Evolutionary conservation across 1,140 invertebrate genomes (phyloP), one percentile per base, ranked within the genome.

Genomic region (Psilanteris sp.): DNA sequence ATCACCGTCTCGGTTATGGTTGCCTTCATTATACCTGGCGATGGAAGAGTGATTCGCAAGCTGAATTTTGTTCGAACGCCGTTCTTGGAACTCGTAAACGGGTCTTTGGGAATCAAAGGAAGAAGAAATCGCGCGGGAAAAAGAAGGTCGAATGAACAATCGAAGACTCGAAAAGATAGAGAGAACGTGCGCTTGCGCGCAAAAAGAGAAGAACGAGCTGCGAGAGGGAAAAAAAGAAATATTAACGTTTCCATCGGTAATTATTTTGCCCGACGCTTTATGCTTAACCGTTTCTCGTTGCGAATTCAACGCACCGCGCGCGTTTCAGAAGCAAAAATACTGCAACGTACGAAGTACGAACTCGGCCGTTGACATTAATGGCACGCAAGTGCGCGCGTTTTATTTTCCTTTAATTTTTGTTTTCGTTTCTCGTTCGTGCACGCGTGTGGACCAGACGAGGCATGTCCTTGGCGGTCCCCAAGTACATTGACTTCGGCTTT

Each of bases 1-100:
- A 26, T 48, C 16, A 15, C 52, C 18, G 3, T 37, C 10, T 15
- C 43, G 16, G 46, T 55, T 46, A 55, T 46, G 62, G 16, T 46
- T 34, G n/a, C n/a, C 11, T 31, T 66, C 13, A 48, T 54, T 71
- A 20, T 55, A 62, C 62, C 54, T 67, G 52, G 9, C 43, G 44
- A 73, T 32, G 16, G 8, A 32, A 54, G 37, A 9, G 6, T 29
- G 62, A 68, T 48, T 61, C 32, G 54, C 39, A 59, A 46, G 54
- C 31, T 37, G 27, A 61, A 44, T 44, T 59, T 50, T 37, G 29
- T 46, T 32, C 36, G 16, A 64, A 32, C 61, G 55, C 52, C 64
- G 66, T 78, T 78, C 70, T 70, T 5, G 24, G 70, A 73, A 78
- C 43, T 57, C 39, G 15, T 50, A 64, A 70, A 71, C 73, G 54